A percentile compares a stretch with the other conserved stretches of the same genome.
These are phyloP conservation scores for Cladopsammia gracilis DNA, from an alignment of 64 coral and sea anemone genomes.

Conservation along the genomic window DNA sequence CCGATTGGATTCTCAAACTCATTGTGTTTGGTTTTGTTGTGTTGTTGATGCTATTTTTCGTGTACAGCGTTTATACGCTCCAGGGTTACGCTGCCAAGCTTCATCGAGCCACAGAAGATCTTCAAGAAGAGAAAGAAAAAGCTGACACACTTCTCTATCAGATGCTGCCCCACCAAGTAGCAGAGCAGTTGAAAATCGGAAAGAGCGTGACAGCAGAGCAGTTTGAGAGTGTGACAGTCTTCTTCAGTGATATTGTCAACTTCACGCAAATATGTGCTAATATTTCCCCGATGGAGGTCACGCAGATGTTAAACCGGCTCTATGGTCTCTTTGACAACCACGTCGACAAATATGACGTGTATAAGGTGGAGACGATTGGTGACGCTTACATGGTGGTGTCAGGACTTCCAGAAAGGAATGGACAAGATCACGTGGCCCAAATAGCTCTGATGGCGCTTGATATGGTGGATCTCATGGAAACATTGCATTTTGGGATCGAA, in stretches of 20 bases:
- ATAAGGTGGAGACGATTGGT: conserved; percentile 79
- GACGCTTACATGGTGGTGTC: conserved; percentile 76
- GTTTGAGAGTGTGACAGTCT: conserved; percentile 92
- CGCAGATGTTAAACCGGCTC: conserved; percentile 71
- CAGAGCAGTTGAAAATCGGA: conserved; percentile 81
- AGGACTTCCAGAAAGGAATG: conserved; percentile 61
- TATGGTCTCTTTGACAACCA: conserved; percentile 71
- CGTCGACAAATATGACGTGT: conserved; percentile 74
- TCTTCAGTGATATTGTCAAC: conserved; percentile 86
- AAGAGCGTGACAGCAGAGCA: conserved; percentile 75
- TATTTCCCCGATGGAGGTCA: conserved; percentile 80
- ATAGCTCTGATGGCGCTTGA: conserved; percentile 62
- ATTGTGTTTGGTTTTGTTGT: conserved; percentile 43
- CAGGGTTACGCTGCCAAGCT: conserved; percentile 67
- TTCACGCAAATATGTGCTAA: conserved; percentile 87
- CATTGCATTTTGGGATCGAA: background rate
- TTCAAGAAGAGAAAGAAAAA: conserved; percentile 78
- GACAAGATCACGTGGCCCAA: conserved; percentile 39
- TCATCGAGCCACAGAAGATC: conserved; percentile 52
- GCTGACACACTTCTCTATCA: conserved; percentile 76
- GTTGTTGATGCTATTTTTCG: conserved; percentile 38
- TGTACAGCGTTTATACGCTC: conserved; percentile 64
- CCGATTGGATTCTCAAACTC: background rate
- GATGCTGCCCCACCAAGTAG: conserved; percentile 83
- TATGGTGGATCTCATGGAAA: conserved; percentile 45